Evolutionary conservation across 1,140 invertebrate species (phyloP).

Genomic region (Anastrepha obliqua): DNA sequence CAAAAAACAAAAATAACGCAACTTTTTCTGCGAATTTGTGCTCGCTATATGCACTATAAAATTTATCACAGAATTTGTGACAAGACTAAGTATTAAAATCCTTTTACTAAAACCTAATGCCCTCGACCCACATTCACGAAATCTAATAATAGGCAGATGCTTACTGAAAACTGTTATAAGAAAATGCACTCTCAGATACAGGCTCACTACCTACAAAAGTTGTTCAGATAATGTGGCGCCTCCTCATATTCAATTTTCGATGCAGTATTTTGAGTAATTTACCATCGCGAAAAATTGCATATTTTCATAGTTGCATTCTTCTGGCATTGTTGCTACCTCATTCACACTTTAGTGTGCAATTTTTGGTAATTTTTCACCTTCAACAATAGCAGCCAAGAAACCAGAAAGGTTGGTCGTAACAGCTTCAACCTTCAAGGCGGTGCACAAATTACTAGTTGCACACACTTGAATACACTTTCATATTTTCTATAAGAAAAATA

Average conservation of each 20-base stretch:
- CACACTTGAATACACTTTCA: no score
- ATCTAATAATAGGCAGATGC: no score
- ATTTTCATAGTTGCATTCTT: neutral
- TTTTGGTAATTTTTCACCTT: neutral
- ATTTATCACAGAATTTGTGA: no score
- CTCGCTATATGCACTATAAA: no score
- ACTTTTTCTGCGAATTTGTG: no score
- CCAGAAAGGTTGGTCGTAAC: neutral
- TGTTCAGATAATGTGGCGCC: neutral
- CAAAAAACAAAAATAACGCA: no score
- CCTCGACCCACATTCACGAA: no score
- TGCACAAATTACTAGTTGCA: constrained; percentile 17
- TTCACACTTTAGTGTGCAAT: neutral
- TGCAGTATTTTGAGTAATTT: neutral
- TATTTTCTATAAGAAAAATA: neutral
- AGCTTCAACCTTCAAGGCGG: neutral
- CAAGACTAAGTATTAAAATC: no score
- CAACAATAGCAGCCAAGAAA: neutral
- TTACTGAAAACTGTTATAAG: no score
- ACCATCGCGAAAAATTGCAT: neutral
- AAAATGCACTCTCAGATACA: no score
- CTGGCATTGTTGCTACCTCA: neutral
- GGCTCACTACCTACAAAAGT: neutral
- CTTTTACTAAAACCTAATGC: no score
- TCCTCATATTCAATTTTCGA: neutral